Percentiles rank a stretch among this genome's conserved stretches.
Conservation (phyloP, 2,888 invertebrate species). For the Caenorhabditis sp. region DNA sequence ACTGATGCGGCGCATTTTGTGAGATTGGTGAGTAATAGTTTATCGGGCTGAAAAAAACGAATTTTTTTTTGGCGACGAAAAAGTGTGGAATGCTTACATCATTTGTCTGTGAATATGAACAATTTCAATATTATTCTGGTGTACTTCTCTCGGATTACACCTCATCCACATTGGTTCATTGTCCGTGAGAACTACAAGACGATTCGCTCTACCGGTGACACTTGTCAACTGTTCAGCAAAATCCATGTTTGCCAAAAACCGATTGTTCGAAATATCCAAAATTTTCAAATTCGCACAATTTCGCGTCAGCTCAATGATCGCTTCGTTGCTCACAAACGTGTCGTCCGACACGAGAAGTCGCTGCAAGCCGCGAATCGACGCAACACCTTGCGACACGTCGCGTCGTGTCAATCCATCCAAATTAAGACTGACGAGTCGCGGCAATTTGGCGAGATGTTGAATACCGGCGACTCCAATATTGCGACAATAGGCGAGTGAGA, state of each 20-base stretch:
- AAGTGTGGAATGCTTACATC: neutral
- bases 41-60: neutral
- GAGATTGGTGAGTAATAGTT: conserved; percentile 18
- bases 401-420: conserved; percentile 53
- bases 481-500: conserved; percentile 51
- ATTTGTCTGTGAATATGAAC: conserved; percentile 1
- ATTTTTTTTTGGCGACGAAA: neutral
- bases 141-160: conserved; percentile 1
- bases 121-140: neutral
- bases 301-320: conserved; percentile 27
- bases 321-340: conserved; percentile 30
- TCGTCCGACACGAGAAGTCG: conserved; percentile 48
- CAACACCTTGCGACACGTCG: conserved; percentile 52
- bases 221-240: conserved; percentile 18
- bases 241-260: conserved; percentile 18
- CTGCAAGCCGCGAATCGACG: conserved; percentile 20
- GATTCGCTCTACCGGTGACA: neutral
- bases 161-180: conserved; percentile 16
- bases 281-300: conserved; percentile 17
- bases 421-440: conserved; percentile 42
- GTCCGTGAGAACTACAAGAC: conserved; percentile 23
- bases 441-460: conserved; percentile 15
- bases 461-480: conserved; percentile 44
- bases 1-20: conserved; percentile 14
- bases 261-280: conserved; percentile 49